phyloP scores from a whole-genome alignment of 2,113 vertebrate genomes.

The Numida meleagris region DNA sequence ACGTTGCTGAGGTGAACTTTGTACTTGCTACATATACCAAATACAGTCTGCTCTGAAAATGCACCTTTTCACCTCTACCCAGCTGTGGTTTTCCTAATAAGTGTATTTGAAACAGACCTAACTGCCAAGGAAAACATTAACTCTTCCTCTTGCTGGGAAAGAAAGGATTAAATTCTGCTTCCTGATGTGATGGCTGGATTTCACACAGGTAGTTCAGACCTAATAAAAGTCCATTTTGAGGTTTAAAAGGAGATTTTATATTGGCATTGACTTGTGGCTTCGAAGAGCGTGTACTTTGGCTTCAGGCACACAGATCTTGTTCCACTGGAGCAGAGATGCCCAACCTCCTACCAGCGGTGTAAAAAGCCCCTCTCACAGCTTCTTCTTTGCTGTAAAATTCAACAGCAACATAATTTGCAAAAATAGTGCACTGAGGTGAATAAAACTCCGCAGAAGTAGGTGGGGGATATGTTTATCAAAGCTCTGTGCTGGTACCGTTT shows the following conservation, averaged over 20 bases:
- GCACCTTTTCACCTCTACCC: slow-evolving; percentile 7
- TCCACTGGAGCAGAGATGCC: not conserved
- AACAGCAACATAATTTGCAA: not conserved
- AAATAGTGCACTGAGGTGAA: not conserved
- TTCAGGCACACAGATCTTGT: not conserved
- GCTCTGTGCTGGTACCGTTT: not conserved
- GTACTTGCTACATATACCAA: not conserved
- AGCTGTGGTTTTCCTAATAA: slow-evolving; percentile 39
- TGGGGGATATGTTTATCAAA: not conserved
- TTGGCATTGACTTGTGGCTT: not conserved
- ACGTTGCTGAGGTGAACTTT: not conserved
- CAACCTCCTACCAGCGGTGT: not conserved
- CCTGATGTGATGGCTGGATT: slow-evolving; percentile 1
- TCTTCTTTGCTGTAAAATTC: not conserved
- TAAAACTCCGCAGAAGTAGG: not conserved
- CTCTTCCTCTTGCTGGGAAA: slow-evolving; percentile 40
- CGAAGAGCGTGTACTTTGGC: not conserved
- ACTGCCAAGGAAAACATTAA: slow-evolving; percentile 40
- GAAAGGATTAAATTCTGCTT: slow-evolving; percentile 40
- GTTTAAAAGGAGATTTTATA: not conserved
- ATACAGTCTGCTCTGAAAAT: not conserved
- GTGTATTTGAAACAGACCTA: slow-evolving; percentile 26
- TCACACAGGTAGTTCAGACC: slow-evolving; percentile 29
- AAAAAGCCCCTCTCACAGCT: not conserved
- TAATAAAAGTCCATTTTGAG: slow-evolving; percentile 18